A percentile compares a stretch with the other conserved stretches of the same genome.
phyloP scores from a whole-genome alignment of 2,888 invertebrate species.

The Zelleria hepariella region DNA sequence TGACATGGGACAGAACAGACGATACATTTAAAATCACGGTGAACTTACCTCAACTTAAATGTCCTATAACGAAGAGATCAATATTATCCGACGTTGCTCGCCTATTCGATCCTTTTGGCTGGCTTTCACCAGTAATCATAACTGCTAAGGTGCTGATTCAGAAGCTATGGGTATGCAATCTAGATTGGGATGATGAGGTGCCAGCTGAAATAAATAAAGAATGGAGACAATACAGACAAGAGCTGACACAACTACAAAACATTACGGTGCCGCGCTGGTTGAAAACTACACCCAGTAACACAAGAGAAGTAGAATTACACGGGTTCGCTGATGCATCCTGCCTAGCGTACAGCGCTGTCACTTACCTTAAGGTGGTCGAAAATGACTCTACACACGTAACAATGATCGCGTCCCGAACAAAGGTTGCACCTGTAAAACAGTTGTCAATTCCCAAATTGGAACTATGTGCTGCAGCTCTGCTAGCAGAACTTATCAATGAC shows the following conservation, averaged over 20 bases:
- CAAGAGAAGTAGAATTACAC: conserved; percentile 4
- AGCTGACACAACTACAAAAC: not conserved
- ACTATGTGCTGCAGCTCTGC: conserved; percentile 1
- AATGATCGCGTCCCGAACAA: conserved; percentile 7
- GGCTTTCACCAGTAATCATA: conserved; percentile 13
- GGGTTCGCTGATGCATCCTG: conserved; percentile 9
- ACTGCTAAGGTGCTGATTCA: conserved; percentile 12
- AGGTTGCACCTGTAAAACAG: conserved; percentile 7
- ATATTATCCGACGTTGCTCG: conserved; percentile 12
- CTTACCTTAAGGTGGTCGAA: conserved; percentile 5
- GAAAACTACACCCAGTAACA: not conserved
- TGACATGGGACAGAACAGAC: conserved; percentile 12
- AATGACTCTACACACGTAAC: conserved; percentile 4
- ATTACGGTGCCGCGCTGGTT: not conserved
- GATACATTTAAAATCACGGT: conserved; percentile 9
- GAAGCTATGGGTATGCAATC: not conserved
- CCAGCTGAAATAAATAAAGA: conserved; percentile 9
- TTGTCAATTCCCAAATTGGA: conserved; percentile 5
- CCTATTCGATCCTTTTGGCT: too few species aligned
- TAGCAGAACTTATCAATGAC: not conserved
- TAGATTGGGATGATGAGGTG: conserved; percentile 16
- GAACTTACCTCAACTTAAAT: conserved; percentile 7
- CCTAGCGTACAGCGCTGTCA: conserved; percentile 6
- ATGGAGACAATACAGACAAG: conserved; percentile 8
- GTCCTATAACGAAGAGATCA: conserved; percentile 9